Percentiles rank a stretch among this genome's conserved stretches.
Evolutionary conservation across 2,113 vertebrate genomes (phyloP).

Genomic region (Cervus canadensis): DNA sequence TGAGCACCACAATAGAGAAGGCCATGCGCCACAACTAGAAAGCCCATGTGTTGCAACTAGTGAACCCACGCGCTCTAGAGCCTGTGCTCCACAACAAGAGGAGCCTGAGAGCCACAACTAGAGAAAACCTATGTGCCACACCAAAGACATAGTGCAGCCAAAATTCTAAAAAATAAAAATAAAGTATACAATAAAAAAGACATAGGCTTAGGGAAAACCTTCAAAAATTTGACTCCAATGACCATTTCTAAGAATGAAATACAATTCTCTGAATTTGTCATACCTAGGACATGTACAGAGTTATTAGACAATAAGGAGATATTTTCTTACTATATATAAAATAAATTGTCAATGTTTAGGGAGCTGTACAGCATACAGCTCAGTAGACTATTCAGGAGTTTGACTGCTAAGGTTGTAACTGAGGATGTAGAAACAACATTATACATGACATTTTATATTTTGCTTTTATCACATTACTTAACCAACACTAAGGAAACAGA

Average conservation of each 20-base stretch:
- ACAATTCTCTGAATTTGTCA: neutral
- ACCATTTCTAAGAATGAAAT: slow-evolving; percentile 25
- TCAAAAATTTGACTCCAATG: slow-evolving; percentile 2
- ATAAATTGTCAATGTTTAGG: neutral
- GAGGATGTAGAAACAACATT: neutral
- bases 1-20: neutral
- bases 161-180: neutral
- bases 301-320: neutral
- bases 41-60: neutral
- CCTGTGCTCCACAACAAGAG: neutral
- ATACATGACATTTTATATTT: neutral
- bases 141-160: neutral
- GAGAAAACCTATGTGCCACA: neutral
- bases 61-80: neutral
- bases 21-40: neutral
- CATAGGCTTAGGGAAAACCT: neutral
- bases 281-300: neutral
- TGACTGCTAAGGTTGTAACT: neutral
- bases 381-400: neutral
- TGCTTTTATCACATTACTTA: neutral
- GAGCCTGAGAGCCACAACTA: neutral
- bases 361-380: neutral
- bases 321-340: slow-evolving; percentile 35
- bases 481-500: neutral
- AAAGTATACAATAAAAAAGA: neutral